Conservation (phyloP, 2,113 vertebrate species). For the Climacteris rufus region DNA sequence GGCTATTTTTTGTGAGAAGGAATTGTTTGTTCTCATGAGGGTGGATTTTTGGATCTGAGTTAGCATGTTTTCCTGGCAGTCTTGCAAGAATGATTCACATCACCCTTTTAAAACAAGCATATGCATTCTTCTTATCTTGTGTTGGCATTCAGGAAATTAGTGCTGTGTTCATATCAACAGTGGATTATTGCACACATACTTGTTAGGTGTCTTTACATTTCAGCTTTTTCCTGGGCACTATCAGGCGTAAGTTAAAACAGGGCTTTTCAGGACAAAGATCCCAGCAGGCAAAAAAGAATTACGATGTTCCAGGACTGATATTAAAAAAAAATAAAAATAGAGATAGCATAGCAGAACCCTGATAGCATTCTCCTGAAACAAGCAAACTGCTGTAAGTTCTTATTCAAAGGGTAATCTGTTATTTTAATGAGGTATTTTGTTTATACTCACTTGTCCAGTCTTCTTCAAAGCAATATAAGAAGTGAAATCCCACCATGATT, state of each 20-base stretch:
- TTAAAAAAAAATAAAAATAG: background rate
- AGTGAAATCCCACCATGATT: conserved; percentile 93
- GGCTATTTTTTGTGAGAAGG: background rate
- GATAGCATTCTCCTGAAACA: background rate
- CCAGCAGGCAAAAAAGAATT: background rate
- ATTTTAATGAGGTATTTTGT: background rate
- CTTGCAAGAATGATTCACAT: background rate
- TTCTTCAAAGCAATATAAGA: conserved; percentile 94
- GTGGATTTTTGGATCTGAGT: conserved; percentile 26
- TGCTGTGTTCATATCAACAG: background rate
- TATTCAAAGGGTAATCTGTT: background rate
- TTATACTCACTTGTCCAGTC: conserved; percentile 93
- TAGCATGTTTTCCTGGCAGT: conserved; percentile 19
- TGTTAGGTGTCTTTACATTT: background rate
- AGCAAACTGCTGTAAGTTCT: background rate
- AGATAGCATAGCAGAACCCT: background rate
- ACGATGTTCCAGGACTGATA: background rate
- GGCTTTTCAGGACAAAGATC: background rate
- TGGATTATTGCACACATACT: background rate
- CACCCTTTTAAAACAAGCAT: background rate
- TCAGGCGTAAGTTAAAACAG: background rate
- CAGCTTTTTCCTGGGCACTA: background rate
- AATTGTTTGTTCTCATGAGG: conserved; percentile 18
- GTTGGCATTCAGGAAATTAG: background rate
- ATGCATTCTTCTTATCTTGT: background rate